Conservation (phyloP, 2,797 vertebrate species). For the Toxotes lorentzi region DNA sequence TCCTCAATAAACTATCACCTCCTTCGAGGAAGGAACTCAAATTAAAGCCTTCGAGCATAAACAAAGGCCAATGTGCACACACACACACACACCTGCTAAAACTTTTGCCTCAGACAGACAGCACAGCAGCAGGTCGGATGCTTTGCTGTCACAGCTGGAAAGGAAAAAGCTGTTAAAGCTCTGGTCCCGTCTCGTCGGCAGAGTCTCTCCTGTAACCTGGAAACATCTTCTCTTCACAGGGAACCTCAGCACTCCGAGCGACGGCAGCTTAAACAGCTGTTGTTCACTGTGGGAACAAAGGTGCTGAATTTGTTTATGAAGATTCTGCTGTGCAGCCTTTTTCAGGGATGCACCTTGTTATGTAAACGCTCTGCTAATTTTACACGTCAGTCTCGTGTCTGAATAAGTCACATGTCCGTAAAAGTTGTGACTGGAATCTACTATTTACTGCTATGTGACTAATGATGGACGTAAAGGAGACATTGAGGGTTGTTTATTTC, state of each 20-base stretch:
- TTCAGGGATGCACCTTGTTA: neutral
- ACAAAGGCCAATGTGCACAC: conserved; percentile 26
- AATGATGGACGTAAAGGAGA: too few species aligned
- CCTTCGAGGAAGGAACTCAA: conserved; percentile 5
- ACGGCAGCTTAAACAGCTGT: neutral
- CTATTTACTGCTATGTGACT: too few species aligned
- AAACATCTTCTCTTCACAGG: neutral
- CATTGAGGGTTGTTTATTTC: too few species aligned
- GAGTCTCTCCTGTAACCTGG: conserved; percentile 1
- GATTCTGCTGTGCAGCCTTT: neutral
- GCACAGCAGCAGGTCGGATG: conserved; percentile 2
- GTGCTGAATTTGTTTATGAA: too few species aligned
- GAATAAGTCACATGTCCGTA: too few species aligned
- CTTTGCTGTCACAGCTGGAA: neutral
- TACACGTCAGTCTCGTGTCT: too few species aligned
- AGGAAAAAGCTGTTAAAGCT: neutral
- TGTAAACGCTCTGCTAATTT: too few species aligned
- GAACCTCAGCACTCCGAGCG: neutral
- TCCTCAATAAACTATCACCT: conserved; percentile 29
- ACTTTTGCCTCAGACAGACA: neutral
- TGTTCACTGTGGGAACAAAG: too few species aligned
- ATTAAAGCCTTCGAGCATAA: conserved; percentile 55
- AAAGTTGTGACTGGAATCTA: too few species aligned
- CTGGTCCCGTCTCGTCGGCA: neutral
- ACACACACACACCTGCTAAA: neutral